Percentiles rank a stretch among this genome's conserved stretches.
These are phyloP conservation scores for Archaeoteleia sp. DNA, from an alignment of 2,888 invertebrate species.

Conservation along the genomic window DNA sequence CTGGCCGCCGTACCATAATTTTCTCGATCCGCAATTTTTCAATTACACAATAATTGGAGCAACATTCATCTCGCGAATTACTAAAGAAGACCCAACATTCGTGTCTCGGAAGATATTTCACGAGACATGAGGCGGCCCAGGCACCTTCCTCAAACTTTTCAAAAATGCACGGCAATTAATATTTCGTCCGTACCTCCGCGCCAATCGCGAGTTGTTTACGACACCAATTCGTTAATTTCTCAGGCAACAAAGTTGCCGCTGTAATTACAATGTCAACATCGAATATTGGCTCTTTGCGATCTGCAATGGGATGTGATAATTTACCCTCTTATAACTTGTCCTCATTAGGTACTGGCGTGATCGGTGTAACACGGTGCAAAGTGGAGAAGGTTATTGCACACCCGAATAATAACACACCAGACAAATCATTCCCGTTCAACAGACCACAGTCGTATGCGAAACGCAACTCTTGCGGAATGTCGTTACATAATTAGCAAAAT, in stretches of 20 bases:
- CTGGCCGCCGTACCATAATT: no score
- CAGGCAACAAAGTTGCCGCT: conserved; percentile 45
- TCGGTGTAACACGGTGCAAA: conserved; percentile 48
- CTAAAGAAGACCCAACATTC: conserved; percentile 3
- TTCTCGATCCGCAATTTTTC: conserved; percentile 18
- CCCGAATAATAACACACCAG: conserved; percentile 32
- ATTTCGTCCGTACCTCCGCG: conserved; percentile 25
- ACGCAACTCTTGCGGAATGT: no score
- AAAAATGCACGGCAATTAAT: conserved; percentile 36
- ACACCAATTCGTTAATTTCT: conserved; percentile 43
- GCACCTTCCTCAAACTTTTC: conserved; percentile 17
- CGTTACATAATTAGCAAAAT: no score
- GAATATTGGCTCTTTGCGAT: conserved; percentile 36
- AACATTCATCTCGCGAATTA: conserved; percentile 21
- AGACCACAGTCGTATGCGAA: no score
- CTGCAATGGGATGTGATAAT: conserved; percentile 35
- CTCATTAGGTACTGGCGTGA: conserved; percentile 41
- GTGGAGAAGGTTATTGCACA: conserved; percentile 45
- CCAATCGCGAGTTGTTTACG: conserved; percentile 33
- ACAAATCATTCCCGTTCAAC: conserved; percentile 9
- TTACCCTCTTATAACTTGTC: conserved; percentile 44
- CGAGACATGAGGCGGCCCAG: conserved; percentile 17
- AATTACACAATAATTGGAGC: conserved; percentile 26
- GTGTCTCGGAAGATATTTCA: not conserved
- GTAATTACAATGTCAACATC: conserved; percentile 48